Evolutionary conservation across 2,888 invertebrate genomes (phyloP).

Genomic region (Coecobrya sp.): DNA sequence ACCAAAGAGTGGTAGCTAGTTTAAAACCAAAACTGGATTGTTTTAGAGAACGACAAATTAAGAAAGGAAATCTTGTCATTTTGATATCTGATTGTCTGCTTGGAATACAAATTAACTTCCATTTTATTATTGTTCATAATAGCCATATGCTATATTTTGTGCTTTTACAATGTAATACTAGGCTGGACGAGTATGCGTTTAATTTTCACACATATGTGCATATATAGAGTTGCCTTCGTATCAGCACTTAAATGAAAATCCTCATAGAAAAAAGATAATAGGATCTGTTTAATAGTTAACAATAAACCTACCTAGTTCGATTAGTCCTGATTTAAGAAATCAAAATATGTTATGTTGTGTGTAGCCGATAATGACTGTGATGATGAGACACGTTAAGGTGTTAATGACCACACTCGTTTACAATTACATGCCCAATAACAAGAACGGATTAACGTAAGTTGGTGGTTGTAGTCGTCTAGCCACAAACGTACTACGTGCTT

Average conservation of each 20-base stretch:
- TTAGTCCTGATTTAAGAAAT: conserved; percentile 61
- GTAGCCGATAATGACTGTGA: conserved; percentile 56
- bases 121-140: conserved; percentile 47
- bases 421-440: conserved; percentile 58
- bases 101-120: conserved; percentile 77
- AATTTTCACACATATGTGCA: conserved; percentile 23
- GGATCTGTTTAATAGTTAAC: conserved; percentile 21
- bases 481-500: background rate
- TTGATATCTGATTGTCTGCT: conserved; percentile 78
- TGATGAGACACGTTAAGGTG: conserved; percentile 75
- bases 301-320: conserved; percentile 57
- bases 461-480: background rate
- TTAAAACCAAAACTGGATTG: conserved; percentile 76
- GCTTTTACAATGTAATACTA: background rate
- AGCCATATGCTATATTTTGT: background rate
- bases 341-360: conserved; percentile 30
- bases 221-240: conserved; percentile 33
- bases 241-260: conserved; percentile 27
- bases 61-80: conserved; percentile 80
- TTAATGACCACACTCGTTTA: conserved; percentile 77
- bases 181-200: background rate
- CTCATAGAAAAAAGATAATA: conserved; percentile 42
- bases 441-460: conserved; percentile 28
- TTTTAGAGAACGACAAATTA: conserved; percentile 77
- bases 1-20: conserved; percentile 52